Conservation (phyloP, 1,140 invertebrate species). For the Trachymyrmex cornetzi region DNA sequence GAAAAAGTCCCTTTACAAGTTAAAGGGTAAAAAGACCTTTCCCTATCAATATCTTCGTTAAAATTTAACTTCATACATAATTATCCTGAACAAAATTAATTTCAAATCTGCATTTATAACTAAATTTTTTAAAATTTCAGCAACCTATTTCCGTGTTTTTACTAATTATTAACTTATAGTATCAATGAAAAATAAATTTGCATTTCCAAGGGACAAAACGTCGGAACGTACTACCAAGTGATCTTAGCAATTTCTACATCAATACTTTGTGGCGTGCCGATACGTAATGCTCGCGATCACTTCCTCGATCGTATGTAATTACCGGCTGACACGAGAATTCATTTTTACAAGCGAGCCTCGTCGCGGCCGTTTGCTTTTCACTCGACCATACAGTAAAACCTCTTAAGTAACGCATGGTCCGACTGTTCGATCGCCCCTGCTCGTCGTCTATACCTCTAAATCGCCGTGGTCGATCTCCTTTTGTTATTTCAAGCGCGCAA, state of each 20-base stretch:
- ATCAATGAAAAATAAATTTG: not conserved
- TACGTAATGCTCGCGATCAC: constrained; percentile 69
- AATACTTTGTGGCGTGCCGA: constrained; percentile 63
- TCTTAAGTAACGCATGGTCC: constrained; percentile 54
- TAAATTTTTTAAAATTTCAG: no score
- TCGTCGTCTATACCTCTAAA: constrained; percentile 39
- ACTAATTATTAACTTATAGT: no score
- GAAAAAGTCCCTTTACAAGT: no score
- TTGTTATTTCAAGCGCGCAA: not conserved
- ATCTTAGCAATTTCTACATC: constrained; percentile 67
- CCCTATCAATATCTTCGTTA: no score
- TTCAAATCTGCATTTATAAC: no score
- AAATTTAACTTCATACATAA: no score
- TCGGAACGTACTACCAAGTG: not conserved
- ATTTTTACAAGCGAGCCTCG: constrained; percentile 53
- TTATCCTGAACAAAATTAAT: no score
- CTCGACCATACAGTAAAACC: constrained; percentile 52
- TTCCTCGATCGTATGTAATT: constrained; percentile 76
- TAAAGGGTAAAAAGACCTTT: no score
- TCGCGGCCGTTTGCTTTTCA: constrained; percentile 50
- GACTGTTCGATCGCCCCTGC: constrained; percentile 54
- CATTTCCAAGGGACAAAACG: not conserved
- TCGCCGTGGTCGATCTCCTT: not conserved
- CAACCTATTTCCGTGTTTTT: no score
- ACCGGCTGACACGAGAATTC: constrained; percentile 48